A percentile compares a stretch with the other conserved stretches of the same genome.
Evolutionary conservation across 2,113 vertebrate species (phyloP).

Genomic region (Micronycteris hirsuta): DNA sequence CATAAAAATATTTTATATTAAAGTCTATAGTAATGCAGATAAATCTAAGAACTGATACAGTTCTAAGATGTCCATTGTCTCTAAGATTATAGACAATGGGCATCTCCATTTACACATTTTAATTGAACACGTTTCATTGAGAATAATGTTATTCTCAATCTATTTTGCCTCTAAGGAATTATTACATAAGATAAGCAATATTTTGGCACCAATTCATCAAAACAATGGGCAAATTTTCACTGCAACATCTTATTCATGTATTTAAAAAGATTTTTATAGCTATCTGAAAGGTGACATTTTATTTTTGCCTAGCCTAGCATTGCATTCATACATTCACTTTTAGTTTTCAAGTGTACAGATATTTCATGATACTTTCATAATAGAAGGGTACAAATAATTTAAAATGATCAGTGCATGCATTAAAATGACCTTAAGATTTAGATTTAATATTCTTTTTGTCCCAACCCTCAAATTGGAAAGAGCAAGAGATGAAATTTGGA

Average conservation of each 20-base stretch:
- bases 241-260: not conserved
- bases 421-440: slow-evolving; percentile 31
- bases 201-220: not conserved
- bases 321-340: not conserved
- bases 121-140: too few species aligned
- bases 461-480: not conserved
- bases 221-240: not conserved
- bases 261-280: not conserved
- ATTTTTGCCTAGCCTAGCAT: slow-evolving; percentile 1
- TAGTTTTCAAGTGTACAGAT: not conserved
- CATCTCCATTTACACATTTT: too few species aligned
- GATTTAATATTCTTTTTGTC: not conserved
- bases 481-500: not conserved
- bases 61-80: not conserved
- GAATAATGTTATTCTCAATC: not conserved
- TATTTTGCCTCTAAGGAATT: not conserved
- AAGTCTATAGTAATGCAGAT: not conserved
- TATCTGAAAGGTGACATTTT: not conserved
- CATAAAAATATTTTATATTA: not conserved
- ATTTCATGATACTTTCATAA: slow-evolving; percentile 1
- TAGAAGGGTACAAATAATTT: not conserved
- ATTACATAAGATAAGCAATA: not conserved
- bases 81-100: too few species aligned
- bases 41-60: not conserved
- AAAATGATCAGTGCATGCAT: not conserved